phyloP scores from a whole-genome alignment of 92 coral and sea anemone species.

The Pocillopora meandrina region DNA sequence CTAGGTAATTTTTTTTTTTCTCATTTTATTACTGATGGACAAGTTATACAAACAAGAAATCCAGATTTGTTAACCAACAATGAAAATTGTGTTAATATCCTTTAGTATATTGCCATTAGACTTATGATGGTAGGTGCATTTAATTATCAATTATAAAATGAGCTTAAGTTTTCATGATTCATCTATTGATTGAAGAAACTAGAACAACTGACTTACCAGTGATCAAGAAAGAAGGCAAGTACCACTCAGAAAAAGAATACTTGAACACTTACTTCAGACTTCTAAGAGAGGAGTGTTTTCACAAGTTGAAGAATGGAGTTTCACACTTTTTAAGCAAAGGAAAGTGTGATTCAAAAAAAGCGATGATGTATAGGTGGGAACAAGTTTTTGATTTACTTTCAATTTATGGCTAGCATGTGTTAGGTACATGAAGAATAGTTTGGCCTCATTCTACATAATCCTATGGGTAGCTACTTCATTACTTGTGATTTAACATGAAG shows the following conservation, averaged over 20 bases:
- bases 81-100: too few species aligned
- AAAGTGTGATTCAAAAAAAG: conserved; percentile 56
- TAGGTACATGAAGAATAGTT: too few species aligned
- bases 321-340: conserved; percentile 34
- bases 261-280: conserved; percentile 62
- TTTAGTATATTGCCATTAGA: too few species aligned
- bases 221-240: conserved; percentile 25
- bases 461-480: too few species aligned
- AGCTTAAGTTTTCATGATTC: neutral
- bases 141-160: neutral
- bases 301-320: conserved; percentile 73
- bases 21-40: too few species aligned
- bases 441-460: too few species aligned
- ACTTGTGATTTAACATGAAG: too few species aligned
- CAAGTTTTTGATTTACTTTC: neutral
- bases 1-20: too few species aligned
- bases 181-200: neutral
- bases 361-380: conserved; percentile 67
- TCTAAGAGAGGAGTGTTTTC: conserved; percentile 83
- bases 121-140: neutral
- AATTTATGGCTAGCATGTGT: too few species aligned
- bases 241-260: conserved; percentile 68
- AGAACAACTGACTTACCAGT: neutral
- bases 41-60: too few species aligned
- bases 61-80: too few species aligned